phyloP scores from a whole-genome alignment of 1,140 invertebrate species.

The Lepidurus arcticus region DNA sequence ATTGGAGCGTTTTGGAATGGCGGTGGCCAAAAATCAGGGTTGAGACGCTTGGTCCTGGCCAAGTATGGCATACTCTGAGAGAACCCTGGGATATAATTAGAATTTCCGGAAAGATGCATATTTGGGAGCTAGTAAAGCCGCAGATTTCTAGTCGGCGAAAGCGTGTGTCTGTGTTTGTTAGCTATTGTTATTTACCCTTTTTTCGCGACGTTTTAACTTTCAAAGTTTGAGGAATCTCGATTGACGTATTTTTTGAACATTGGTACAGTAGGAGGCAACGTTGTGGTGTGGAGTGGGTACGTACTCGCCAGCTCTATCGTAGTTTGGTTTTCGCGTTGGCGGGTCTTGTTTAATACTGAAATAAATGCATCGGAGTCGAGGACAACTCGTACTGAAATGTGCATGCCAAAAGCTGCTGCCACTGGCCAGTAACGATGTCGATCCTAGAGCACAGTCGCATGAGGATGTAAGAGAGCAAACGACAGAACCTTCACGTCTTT shows the following conservation, averaged over 20 bases:
- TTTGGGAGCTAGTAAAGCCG: not conserved
- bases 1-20: not conserved
- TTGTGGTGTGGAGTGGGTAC: too few species aligned
- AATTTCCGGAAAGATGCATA: not conserved
- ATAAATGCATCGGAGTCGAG: not conserved
- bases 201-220: not conserved
- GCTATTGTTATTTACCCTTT: not conserved
- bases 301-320: too few species aligned
- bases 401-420: not conserved
- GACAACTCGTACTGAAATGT: not conserved
- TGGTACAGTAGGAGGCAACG: too few species aligned
- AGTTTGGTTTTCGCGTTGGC: too few species aligned
- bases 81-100: slow-evolving; percentile 18
- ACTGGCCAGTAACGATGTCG: not conserved
- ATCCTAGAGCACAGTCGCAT: slow-evolving; percentile 2
- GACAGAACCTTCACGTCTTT: not conserved
- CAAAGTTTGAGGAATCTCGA: too few species aligned
- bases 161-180: not conserved
- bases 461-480: not conserved
- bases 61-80: slow-evolving; percentile 9
- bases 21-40: not conserved
- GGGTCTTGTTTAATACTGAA: not conserved
- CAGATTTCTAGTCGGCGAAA: not conserved
- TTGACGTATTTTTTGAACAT: too few species aligned
- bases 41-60: slow-evolving; percentile 4